Conservation (phyloP, 2,797 vertebrate genomes). For the Diceros bicornis region DNA sequence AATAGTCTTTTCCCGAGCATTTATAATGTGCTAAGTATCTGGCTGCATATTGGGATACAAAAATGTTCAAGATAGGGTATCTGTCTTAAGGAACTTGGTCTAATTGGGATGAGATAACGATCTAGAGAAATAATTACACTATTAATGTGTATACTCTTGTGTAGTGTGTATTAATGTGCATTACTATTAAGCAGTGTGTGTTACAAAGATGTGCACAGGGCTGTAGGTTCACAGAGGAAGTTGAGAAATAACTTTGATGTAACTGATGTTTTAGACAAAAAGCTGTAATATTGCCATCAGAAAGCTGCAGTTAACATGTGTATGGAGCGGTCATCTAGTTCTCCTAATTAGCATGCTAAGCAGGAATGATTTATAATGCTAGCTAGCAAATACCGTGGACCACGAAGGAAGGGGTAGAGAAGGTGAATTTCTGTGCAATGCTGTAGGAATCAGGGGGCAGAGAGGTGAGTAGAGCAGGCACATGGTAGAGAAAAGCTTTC, state of each 20-base stretch:
- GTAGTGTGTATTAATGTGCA: too few species aligned
- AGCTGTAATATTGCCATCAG: not conserved
- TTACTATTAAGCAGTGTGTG: not conserved
- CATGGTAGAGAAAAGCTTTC: conserved; percentile 16
- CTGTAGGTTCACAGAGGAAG: not conserved
- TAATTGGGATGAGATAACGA: not conserved
- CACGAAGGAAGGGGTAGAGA: conserved; percentile 22
- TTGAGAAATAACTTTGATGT: not conserved
- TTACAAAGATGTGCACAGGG: not conserved
- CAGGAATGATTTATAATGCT: conserved; percentile 61
- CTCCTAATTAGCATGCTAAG: conserved; percentile 32
- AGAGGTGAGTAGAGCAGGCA: not conserved
- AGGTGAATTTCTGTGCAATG: not conserved
- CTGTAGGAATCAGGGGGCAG: not conserved
- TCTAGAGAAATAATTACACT: not conserved
- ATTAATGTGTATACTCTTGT: not conserved
- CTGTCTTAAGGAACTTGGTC: not conserved
- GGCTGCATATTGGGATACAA: not conserved
- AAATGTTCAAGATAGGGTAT: not conserved
- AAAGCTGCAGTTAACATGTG: not conserved
- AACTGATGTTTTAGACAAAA: not conserved
- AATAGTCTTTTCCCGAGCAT: conserved; percentile 26
- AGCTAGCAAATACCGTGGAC: not conserved
- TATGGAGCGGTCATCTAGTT: not conserved
- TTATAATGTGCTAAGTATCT: not conserved